Percentiles rank a stretch among this genome's conserved stretches.
phyloP scores from a whole-genome alignment of 2,797 vertebrate genomes.

The Petrocephalus schoutedeni region DNA sequence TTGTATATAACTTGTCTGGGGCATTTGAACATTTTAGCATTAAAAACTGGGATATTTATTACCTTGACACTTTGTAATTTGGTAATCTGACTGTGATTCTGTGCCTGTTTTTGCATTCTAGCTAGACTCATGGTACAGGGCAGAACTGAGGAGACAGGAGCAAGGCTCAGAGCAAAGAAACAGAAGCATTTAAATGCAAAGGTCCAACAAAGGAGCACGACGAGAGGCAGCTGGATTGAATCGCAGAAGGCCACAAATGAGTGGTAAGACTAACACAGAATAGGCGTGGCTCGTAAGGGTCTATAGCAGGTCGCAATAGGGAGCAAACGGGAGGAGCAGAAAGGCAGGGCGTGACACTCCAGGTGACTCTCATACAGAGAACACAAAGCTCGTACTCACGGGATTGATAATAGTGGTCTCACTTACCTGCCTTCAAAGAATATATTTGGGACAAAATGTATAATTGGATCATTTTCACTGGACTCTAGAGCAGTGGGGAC shows the following conservation, averaged over 20 bases:
- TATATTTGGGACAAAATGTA: background rate
- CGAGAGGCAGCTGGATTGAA: no score
- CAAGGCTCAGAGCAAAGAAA: no score
- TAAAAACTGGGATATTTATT: background rate
- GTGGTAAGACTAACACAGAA: no score
- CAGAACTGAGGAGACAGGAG: no score
- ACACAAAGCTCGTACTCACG: background rate
- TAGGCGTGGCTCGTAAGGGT: no score
- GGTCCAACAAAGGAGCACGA: no score
- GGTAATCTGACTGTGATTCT: background rate
- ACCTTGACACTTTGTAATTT: background rate
- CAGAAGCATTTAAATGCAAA: no score
- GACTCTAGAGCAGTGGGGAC: background rate
- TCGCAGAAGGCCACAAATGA: no score
- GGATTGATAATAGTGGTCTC: background rate
- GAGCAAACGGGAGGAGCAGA: no score
- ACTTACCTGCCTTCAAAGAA: background rate
- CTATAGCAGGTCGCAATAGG: no score
- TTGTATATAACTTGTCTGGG: background rate
- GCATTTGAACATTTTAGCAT: background rate
- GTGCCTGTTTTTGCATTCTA: background rate
- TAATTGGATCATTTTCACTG: background rate
- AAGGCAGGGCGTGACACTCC: no score
- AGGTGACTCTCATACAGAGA: background rate
- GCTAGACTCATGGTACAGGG: background rate